phyloP scores from a whole-genome alignment of 1,140 invertebrate genomes.

The Tenebrio molitor region DNA sequence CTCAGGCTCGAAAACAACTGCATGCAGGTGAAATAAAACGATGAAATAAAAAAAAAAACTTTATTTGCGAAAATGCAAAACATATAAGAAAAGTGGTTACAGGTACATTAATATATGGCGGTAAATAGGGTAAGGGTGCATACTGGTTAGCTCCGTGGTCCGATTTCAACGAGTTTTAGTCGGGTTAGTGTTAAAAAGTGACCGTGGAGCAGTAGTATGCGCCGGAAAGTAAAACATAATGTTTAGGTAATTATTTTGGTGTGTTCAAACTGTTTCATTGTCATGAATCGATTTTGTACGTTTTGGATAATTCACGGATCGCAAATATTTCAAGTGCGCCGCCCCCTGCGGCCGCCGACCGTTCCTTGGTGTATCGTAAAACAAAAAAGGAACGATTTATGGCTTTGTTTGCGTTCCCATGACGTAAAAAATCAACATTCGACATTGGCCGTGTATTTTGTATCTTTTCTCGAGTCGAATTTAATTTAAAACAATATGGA shows the following conservation, averaged over 20 bases:
- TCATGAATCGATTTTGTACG: no score
- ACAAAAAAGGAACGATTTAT: no score
- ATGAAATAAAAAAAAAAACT: background rate
- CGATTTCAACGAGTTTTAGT: background rate
- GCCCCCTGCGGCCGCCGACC: no score
- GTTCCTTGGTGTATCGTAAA: no score
- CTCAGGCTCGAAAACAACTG: background rate
- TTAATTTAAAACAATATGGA: slow-evolving; percentile 31
- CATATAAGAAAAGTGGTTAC: background rate
- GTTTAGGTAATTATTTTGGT: no score
- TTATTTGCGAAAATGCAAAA: slow-evolving; percentile 2
- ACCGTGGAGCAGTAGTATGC: no score
- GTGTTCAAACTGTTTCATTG: no score
- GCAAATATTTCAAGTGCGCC: no score
- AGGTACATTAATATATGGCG: background rate
- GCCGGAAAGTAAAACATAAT: no score
- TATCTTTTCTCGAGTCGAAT: background rate
- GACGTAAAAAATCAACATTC: background rate
- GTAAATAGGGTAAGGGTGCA: background rate
- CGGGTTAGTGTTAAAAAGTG: background rate
- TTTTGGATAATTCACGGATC: no score
- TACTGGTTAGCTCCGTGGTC: background rate
- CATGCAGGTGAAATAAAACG: background rate
- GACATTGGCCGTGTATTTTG: background rate
- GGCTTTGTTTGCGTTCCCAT: no score